Evolutionary conservation across 2,888 invertebrate genomes (phyloP), one percentile per base, ranked within the genome.

Genomic region (Archips crataeganus): DNA sequence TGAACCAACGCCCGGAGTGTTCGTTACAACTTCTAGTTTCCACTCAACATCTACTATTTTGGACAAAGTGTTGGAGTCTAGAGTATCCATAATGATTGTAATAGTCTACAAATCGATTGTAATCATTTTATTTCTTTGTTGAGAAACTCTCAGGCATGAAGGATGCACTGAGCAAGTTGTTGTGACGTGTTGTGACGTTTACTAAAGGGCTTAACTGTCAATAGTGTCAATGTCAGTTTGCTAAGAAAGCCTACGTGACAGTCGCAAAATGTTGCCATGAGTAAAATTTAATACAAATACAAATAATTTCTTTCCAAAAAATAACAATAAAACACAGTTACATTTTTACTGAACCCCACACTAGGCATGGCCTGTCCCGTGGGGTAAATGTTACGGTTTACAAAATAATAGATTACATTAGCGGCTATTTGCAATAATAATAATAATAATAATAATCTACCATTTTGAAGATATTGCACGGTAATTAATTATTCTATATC

Each of bases 1-100:
- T 0, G 92, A 89, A 2, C 90, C 89, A 23, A 91, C 83, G 32
- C 89, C 91, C 3, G 93, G 89, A 2, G 90, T 85, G 78, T 92
- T 93, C 0, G 93, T 93, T 66, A 87, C 80, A 2, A 93, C 95
- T 86, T 96, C 95, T n/a, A 96, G 88, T 83, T 95, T 95, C 96
- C 96, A 96, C 75, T 95, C 94, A 0, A 95, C 94, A 78, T 96
- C 95, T 2, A 93, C 92, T 71, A 96, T 92, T 79, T 95, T 95
- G 0, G 95, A 95, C 75, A 95, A 81, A 70, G 85, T 82, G 74
- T 82, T 84, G 32, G 77, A 47, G 64, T 23, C 65, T 83, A 85
- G 77, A 87, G 84, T 45, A 23, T 67, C 70, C 75, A 74, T 74
- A 8, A 34, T 64, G 11, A 42, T 42, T 60, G 6, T 34, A 23